Conservation (phyloP, 2,888 invertebrate genomes). For the Nephrocerus scutellatus region DNA sequence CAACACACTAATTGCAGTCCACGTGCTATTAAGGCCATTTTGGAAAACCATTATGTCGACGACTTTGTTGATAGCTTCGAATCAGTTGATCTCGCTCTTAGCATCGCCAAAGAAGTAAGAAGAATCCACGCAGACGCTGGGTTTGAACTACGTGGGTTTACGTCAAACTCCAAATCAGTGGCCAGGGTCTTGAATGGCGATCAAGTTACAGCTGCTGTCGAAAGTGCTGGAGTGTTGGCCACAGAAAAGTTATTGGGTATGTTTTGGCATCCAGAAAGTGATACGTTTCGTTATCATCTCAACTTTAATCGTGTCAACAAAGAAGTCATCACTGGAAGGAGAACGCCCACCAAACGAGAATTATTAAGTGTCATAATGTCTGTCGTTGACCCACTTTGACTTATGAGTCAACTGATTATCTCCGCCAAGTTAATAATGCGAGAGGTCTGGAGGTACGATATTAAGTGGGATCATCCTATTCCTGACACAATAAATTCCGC, state of each 20-base stretch:
- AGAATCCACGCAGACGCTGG: constrained; percentile 3
- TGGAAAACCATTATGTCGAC: constrained; percentile 17
- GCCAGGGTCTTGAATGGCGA: constrained; percentile 1
- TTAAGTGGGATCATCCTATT: constrained; percentile 7
- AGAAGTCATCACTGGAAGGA: too few relatives aligned
- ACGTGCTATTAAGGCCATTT: constrained; percentile 13
- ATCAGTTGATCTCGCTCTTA: background rate
- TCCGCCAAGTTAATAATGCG: constrained; percentile 2
- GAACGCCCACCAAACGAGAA: too few relatives aligned
- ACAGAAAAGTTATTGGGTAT: constrained; percentile 3
- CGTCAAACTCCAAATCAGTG: constrained; percentile 6
- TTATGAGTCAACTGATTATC: background rate
- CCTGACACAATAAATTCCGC: background rate
- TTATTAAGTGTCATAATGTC: too few relatives aligned
- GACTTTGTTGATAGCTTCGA: constrained; percentile 11
- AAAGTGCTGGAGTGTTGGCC: background rate
- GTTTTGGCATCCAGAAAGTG: background rate
- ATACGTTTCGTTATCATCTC: background rate
- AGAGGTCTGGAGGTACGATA: constrained; percentile 2
- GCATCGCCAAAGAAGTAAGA: background rate
- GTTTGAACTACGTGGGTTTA: constrained; percentile 8
- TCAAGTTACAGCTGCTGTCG: too few relatives aligned
- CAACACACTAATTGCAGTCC: constrained; percentile 8
- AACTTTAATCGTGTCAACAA: too few relatives aligned
- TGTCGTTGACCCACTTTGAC: constrained; percentile 6